A percentile compares a stretch with the other conserved stretches of the same genome.
Evolutionary conservation across 2,113 vertebrate genomes (phyloP).

Genomic region (Tympanuchus pallidicinctus): DNA sequence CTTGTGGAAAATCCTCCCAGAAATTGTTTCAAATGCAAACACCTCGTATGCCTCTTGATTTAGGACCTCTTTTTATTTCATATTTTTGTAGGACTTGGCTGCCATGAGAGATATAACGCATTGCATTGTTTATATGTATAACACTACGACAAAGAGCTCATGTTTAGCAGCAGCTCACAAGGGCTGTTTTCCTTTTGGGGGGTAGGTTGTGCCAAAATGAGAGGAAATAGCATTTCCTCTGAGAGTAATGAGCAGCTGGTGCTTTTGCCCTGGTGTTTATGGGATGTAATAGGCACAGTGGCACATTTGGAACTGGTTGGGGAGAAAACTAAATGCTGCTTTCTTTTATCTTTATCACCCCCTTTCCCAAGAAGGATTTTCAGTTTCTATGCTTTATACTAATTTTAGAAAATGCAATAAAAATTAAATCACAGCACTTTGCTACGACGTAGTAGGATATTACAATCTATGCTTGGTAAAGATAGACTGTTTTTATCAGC

Average conservation of each 20-base stretch:
- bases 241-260: slow-evolving; percentile 80
- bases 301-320: slow-evolving; percentile 78
- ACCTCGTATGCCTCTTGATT: slow-evolving; percentile 37
- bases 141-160: background rate
- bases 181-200: slow-evolving; percentile 71
- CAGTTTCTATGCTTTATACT: slow-evolving; percentile 67
- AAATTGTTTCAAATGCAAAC: slow-evolving; percentile 47
- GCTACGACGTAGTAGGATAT: slow-evolving; percentile 58
- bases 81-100: slow-evolving; percentile 57
- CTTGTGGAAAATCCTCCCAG: slow-evolving; percentile 38
- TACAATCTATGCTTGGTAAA: slow-evolving; percentile 23
- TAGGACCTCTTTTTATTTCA: slow-evolving; percentile 46
- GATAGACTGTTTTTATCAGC: slow-evolving; percentile 71
- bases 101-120: slow-evolving; percentile 55
- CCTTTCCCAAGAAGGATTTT: slow-evolving; percentile 75
- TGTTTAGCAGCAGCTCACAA: slow-evolving; percentile 63
- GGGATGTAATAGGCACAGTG: slow-evolving; percentile 76
- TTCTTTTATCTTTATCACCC: slow-evolving; percentile 80
- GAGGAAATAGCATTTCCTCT: slow-evolving; percentile 73
- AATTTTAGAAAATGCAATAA: slow-evolving; percentile 77
- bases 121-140: slow-evolving; percentile 54
- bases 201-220: slow-evolving; percentile 70
- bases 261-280: slow-evolving; percentile 76
- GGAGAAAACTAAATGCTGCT: slow-evolving; percentile 74
- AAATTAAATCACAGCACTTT: slow-evolving; percentile 47